Percentiles rank a stretch among this genome's conserved stretches.
Conservation (phyloP, 1,140 invertebrate species). For the Diuraphis noxia region DNA sequence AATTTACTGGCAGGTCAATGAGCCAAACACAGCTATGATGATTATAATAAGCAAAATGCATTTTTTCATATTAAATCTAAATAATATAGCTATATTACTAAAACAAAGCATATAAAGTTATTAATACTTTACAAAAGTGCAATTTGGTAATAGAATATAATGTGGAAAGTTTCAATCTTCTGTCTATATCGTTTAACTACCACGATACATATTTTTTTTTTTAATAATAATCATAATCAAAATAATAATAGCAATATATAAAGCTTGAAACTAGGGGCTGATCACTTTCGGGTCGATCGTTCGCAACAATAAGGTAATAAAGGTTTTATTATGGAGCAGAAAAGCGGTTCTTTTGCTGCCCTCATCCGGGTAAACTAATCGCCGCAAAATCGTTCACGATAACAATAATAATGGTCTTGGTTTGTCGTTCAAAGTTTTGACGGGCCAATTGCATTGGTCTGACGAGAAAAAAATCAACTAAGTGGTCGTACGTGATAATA, state of each 20-base stretch:
- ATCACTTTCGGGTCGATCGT: slow-evolving; percentile 25
- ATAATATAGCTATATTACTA: neutral
- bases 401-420: slow-evolving; percentile 31
- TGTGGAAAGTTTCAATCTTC: neutral
- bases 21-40: neutral
- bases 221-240: neutral
- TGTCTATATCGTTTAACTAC: neutral
- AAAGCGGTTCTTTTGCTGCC: neutral
- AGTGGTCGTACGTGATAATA: slow-evolving; percentile 23
- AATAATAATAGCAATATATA: slow-evolving; percentile 22
- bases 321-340: neutral
- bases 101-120: neutral
- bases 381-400: slow-evolving; percentile 36
- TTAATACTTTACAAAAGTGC: neutral
- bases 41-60: neutral
- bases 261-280: neutral
- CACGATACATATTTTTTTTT: neutral
- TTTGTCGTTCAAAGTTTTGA: slow-evolving; percentile 43
- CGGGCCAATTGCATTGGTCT: neutral
- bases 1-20: neutral
- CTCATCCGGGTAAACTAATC: slow-evolving; percentile 31
- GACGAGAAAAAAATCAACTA: slow-evolving; percentile 7
- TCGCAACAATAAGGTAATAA: slow-evolving; percentile 37
- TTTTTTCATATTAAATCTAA: neutral
- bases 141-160: slow-evolving; percentile 17